Percentiles rank a stretch among this genome's conserved stretches.
phyloP scores from a whole-genome alignment of 2,797 vertebrate species.

The Poecilia velifera region DNA sequence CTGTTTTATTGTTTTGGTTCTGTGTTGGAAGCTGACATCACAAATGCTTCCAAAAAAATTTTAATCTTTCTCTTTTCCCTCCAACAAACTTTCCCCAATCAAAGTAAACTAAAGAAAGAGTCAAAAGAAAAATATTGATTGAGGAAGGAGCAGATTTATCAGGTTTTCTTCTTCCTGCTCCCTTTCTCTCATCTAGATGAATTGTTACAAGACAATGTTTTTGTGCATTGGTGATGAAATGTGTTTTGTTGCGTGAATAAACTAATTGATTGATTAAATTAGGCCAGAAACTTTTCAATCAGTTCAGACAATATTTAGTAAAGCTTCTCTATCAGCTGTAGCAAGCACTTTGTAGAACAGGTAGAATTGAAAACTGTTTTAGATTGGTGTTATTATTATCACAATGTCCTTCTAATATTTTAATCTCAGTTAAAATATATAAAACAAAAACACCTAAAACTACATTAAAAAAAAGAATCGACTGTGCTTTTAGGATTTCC shows the following conservation, averaged over 20 bases:
- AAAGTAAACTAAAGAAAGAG: neutral
- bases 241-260: too few relatives aligned
- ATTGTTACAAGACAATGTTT: too few relatives aligned
- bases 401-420: neutral
- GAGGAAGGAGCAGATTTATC: too few relatives aligned
- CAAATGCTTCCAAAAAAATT: neutral
- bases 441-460: neutral
- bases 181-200: too few relatives aligned
- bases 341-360: neutral
- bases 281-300: neutral
- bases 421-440: neutral
- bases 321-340: neutral
- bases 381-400: neutral
- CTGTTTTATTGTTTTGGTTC: neutral
- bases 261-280: neutral
- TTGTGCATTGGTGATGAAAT: too few relatives aligned
- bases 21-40: neutral
- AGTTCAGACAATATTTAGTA: neutral
- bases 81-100: neutral
- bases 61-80: neutral
- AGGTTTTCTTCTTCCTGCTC: too few relatives aligned
- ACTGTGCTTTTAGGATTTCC: slow-evolving; percentile 25
- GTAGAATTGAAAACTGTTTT: neutral
- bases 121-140: neutral
- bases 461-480: neutral